Evolutionary conservation across 2,113 vertebrate species (phyloP).

Genomic region (Jacana jacana): DNA sequence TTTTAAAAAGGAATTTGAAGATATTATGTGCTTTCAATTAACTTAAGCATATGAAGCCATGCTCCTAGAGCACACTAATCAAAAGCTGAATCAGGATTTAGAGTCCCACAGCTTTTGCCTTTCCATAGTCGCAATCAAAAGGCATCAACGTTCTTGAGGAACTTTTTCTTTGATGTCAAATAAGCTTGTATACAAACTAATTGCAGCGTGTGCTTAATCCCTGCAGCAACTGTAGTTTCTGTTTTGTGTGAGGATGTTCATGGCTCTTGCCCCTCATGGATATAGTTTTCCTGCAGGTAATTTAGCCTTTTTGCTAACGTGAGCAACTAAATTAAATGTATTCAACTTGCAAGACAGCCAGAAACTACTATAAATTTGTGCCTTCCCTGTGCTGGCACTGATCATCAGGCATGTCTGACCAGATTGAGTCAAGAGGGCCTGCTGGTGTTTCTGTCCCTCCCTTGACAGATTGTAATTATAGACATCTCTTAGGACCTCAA

Average conservation of each 20-base stretch:
- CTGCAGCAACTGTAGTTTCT: background rate
- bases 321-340: background rate
- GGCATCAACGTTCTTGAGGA: background rate
- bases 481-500: background rate
- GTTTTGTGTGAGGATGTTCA: background rate
- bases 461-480: background rate
- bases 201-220: background rate
- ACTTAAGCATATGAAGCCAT: background rate
- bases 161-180: background rate
- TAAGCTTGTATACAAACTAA: background rate
- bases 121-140: background rate
- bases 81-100: background rate
- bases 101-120: background rate
- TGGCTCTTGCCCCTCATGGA: background rate
- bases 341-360: background rate
- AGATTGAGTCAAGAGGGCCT: rapidly evolving
- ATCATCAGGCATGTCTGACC: background rate
- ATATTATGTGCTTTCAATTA: background rate
- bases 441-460: background rate
- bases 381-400: background rate
- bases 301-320: background rate
- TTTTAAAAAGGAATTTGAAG: background rate
- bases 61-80: background rate
- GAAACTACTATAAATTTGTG: background rate
- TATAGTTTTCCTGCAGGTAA: rapidly evolving